Percentiles rank a stretch among this genome's conserved stretches.
Evolutionary conservation across 2,113 vertebrate genomes (phyloP).

Genomic region (Saccopteryx leptura): DNA sequence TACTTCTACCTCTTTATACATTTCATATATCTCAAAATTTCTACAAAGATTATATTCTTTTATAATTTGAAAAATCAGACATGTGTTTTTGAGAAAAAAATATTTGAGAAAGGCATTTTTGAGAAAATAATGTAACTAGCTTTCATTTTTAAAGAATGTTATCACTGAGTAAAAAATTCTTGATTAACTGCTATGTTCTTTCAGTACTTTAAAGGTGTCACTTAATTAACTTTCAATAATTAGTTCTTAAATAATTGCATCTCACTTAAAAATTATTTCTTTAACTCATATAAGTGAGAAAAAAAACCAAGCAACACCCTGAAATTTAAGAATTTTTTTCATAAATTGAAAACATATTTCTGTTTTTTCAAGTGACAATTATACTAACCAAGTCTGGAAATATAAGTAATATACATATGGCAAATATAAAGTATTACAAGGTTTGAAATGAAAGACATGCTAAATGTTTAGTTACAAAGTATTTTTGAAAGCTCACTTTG

Average conservation of each 20-base stretch:
- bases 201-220: constrained; percentile 20
- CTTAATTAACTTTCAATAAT: constrained; percentile 52
- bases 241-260: constrained; percentile 7
- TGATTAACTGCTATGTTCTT: constrained; percentile 20
- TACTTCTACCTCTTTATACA: neutral
- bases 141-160: neutral
- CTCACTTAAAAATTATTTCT: neutral
- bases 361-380: neutral
- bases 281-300: constrained; percentile 59
- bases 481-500: neutral
- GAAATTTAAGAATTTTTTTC: constrained; percentile 49
- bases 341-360: constrained; percentile 57
- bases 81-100: neutral
- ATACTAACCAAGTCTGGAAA: constrained; percentile 3
- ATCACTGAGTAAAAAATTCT: constrained; percentile 29
- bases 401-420: neutral
- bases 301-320: constrained; percentile 56
- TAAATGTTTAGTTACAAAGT: constrained; percentile 24
- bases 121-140: neutral
- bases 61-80: neutral
- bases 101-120: neutral
- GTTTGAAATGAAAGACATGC: constrained; percentile 10
- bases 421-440: neutral
- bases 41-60: neutral
- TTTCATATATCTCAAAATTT: constrained; percentile 1